Evolutionary conservation across 1,140 invertebrate genomes (phyloP).

Genomic region (Eubasilissa regina): DNA sequence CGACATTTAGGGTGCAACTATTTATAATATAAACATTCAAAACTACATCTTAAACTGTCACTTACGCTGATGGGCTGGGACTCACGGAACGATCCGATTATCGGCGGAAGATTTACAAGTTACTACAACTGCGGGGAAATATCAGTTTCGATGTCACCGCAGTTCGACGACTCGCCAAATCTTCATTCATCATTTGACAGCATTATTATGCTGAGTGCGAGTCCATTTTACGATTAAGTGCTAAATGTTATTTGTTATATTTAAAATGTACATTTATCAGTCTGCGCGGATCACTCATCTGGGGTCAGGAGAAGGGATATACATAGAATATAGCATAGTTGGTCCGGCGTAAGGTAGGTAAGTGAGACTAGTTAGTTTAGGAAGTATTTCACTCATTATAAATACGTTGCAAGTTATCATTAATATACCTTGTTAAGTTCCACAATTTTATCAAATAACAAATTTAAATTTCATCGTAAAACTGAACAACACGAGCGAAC

Average conservation of each 20-base stretch:
- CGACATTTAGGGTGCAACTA: conserved; percentile 21
- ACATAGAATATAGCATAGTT: conserved; percentile 22
- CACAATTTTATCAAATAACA: not conserved
- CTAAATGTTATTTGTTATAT: too few species aligned
- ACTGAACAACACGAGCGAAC: conserved; percentile 8
- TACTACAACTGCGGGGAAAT: too few species aligned
- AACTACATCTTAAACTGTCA: not conserved
- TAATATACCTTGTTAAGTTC: conserved; percentile 23
- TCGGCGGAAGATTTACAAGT: not conserved
- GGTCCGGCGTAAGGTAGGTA: conserved; percentile 21
- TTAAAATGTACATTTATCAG: too few species aligned
- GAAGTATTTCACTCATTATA: not conserved
- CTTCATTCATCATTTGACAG: too few species aligned
- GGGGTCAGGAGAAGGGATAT: too few species aligned
- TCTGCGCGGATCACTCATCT: too few species aligned
- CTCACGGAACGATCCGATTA: not conserved
- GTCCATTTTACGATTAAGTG: too few species aligned
- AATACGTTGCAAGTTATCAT: not conserved
- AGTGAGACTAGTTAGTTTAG: not conserved
- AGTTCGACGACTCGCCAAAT: too few species aligned
- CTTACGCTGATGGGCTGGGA: conserved; percentile 14
- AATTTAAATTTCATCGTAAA: not conserved
- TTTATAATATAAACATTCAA: conserved; percentile 14
- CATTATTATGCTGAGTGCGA: too few species aligned
- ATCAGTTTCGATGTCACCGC: too few species aligned